Percentiles rank a stretch among this genome's conserved stretches.
phyloP scores from a whole-genome alignment of 1,140 invertebrate species.

The Drosophila murphyi region DNA sequence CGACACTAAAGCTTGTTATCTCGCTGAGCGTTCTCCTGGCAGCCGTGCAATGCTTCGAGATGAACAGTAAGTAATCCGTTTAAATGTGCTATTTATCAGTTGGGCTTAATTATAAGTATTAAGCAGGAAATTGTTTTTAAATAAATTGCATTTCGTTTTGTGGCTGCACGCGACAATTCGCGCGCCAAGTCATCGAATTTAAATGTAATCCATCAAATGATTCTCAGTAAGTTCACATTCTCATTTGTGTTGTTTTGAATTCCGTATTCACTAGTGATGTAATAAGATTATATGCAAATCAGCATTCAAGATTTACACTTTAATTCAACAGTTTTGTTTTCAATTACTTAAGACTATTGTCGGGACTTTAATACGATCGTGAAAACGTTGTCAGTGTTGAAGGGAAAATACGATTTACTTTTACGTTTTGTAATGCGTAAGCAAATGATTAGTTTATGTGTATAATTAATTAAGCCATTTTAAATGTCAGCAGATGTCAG shows the following conservation, averaged over 20 bases:
- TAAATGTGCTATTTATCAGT: neutral
- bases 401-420: no score
- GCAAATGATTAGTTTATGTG: no score
- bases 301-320: neutral
- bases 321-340: neutral
- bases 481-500: no score
- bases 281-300: constrained; percentile 3
- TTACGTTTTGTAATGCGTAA: no score
- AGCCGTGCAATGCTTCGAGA: constrained; percentile 54
- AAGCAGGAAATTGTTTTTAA: neutral
- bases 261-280: neutral
- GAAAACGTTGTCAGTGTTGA: neutral
- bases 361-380: neutral
- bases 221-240: constrained; percentile 1
- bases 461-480: no score
- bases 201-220: constrained; percentile 14
- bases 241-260: no score
- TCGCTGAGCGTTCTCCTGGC: constrained; percentile 50
- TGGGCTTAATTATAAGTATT: neutral
- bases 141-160: neutral
- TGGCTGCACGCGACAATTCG: constrained; percentile 3
- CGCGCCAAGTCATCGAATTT: constrained; percentile 9
- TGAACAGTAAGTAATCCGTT: constrained; percentile 73
- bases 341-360: neutral
- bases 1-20: constrained; percentile 31